phyloP scores from a whole-genome alignment of 2,888 invertebrate genomes.

The Hyppa rectilinea region DNA sequence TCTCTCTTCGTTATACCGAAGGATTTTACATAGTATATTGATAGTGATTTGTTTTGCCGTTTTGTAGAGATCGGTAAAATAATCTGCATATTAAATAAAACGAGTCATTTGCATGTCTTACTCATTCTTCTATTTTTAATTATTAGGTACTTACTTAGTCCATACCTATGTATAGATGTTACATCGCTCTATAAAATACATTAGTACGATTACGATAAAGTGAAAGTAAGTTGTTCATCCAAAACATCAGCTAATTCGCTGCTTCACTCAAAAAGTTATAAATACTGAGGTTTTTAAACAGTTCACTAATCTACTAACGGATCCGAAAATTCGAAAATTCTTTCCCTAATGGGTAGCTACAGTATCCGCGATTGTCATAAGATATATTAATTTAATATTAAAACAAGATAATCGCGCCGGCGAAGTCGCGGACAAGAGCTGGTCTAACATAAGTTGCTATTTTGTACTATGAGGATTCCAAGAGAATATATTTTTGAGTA shows the following conservation, averaged over 20 bases:
- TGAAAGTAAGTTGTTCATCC: conserved; percentile 28
- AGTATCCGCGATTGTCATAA: too few species aligned
- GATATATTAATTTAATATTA: too few species aligned
- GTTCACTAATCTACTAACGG: not conserved
- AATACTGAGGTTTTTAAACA: not conserved
- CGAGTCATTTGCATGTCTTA: not conserved
- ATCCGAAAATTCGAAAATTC: too few species aligned
- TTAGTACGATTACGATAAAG: conserved; percentile 2
- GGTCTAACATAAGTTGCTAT: not conserved
- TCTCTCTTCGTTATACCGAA: too few species aligned
- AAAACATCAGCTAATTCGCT: conserved; percentile 1
- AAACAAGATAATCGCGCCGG: too few species aligned
- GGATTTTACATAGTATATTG: too few species aligned
- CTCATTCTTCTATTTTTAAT: conserved; percentile 1
- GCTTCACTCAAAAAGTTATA: not conserved
- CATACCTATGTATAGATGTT: not conserved
- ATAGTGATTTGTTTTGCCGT: too few species aligned
- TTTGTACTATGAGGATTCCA: not conserved
- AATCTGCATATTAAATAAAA: not conserved
- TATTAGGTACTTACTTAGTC: not conserved
- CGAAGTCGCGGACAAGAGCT: not conserved
- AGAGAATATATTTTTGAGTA: not conserved
- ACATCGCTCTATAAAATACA: not conserved
- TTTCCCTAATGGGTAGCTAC: too few species aligned
- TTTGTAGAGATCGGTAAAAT: not conserved